These are phyloP conservation scores for Spodoptera picta DNA, from an alignment of 2,888 invertebrate species.

Conservation along the genomic window DNA sequence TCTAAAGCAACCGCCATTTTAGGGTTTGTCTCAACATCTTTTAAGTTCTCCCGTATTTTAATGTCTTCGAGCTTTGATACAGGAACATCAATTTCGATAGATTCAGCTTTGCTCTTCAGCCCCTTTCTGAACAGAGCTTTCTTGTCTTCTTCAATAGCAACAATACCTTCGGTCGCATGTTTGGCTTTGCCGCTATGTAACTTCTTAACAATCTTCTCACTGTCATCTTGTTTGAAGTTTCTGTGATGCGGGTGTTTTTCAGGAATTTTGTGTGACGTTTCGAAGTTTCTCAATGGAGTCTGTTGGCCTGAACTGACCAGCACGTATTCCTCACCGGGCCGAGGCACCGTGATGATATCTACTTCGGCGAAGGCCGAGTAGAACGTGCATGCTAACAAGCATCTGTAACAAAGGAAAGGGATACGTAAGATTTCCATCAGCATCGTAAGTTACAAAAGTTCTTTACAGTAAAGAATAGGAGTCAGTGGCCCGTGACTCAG, in stretches of 20 bases:
- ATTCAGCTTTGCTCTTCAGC: conserved; percentile 78
- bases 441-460: conserved; percentile 69
- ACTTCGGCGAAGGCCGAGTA: conserved; percentile 85
- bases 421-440: conserved; percentile 52
- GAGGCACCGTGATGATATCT: conserved; percentile 90
- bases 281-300: conserved; percentile 87
- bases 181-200: conserved; percentile 76
- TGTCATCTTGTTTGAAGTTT: conserved; percentile 73
- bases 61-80: conserved; percentile 84
- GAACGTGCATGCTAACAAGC: conserved; percentile 83
- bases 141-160: conserved; percentile 85
- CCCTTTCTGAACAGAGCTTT: conserved; percentile 75
- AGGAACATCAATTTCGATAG: conserved; percentile 84
- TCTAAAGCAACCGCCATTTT: conserved; percentile 81
- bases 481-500: conserved; percentile 80
- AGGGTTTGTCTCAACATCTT: conserved; percentile 81
- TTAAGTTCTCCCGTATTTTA: conserved; percentile 85
- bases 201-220: conserved; percentile 83
- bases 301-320: conserved; percentile 89
- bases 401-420: conserved; percentile 83
- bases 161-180: conserved; percentile 80
- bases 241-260: conserved; percentile 82
- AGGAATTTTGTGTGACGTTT: conserved; percentile 92
- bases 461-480: conserved; percentile 63
- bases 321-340: conserved; percentile 91